These are phyloP conservation scores for Chrysocyon brachyurus DNA, from an alignment of 2,797 vertebrate species.

Conservation along the genomic window DNA sequence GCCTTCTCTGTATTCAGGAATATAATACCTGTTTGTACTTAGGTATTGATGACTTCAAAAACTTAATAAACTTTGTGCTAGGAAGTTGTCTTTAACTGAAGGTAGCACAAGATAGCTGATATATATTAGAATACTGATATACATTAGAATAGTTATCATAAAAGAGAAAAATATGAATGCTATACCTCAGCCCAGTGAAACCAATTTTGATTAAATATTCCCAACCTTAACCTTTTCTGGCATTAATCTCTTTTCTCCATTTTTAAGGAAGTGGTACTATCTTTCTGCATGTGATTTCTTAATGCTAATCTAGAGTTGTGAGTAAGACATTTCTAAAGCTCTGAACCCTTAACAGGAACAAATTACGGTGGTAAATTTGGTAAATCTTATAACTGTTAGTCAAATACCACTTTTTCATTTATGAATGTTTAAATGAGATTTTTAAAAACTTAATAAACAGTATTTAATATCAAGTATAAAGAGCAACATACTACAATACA, in stretches of 20 bases:
- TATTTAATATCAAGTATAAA: neutral
- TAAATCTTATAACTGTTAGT: constrained; percentile 22
- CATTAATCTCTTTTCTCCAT: neutral
- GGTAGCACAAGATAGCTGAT: neutral
- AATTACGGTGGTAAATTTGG: constrained; percentile 43
- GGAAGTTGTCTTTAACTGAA: constrained; percentile 29
- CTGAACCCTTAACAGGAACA: constrained; percentile 4
- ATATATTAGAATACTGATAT: neutral
- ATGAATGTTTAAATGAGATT: constrained; percentile 30
- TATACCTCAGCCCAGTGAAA: neutral
- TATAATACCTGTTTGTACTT: neutral
- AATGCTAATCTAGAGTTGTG: constrained; percentile 50
- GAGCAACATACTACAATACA: neutral
- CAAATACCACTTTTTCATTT: constrained; percentile 12
- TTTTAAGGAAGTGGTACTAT: neutral
- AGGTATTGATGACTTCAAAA: neutral
- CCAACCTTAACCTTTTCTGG: constrained; percentile 2
- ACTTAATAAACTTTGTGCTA: constrained; percentile 9
- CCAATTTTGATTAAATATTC: constrained; percentile 52
- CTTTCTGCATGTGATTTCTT: neutral
- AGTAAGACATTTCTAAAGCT: constrained; percentile 45
- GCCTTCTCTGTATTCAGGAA: neutral
- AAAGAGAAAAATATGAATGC: neutral
- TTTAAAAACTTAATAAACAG: neutral
- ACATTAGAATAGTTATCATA: neutral